Evolutionary conservation across 2,888 invertebrate species (phyloP).

Genomic region (Scaptomyza parva): DNA sequence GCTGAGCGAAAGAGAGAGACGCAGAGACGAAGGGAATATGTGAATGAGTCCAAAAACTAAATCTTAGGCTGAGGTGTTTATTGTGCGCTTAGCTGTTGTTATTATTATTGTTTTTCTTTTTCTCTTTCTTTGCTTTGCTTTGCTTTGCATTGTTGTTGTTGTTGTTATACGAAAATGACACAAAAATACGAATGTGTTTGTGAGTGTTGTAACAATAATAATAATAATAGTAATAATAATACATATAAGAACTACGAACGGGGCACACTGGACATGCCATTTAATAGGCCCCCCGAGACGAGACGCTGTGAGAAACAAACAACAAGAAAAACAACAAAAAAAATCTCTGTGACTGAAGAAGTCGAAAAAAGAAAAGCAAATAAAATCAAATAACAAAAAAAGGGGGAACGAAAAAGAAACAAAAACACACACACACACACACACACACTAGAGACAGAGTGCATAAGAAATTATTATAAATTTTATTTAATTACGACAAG

Average conservation of each 20-base stretch:
- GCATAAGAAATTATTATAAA: constrained; percentile 74
- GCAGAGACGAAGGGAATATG: constrained; percentile 23
- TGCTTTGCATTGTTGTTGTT: constrained; percentile 22
- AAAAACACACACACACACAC: constrained; percentile 15
- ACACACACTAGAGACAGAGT: constrained; percentile 16
- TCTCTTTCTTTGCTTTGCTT: too few relatives aligned
- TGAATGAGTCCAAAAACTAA: constrained; percentile 37
- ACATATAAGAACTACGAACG: constrained; percentile 48
- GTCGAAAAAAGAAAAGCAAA: neutral
- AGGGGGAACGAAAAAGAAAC: constrained; percentile 5
- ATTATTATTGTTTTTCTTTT: constrained; percentile 30
- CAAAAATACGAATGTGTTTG: constrained; percentile 43
- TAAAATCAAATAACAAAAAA: constrained; percentile 28
- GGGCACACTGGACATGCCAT: constrained; percentile 53
- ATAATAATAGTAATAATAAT: constrained; percentile 54
- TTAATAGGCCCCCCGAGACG: constrained; percentile 60
- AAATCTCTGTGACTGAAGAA: constrained; percentile 12
- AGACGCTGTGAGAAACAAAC: constrained; percentile 54
- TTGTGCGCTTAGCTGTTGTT: constrained; percentile 54
- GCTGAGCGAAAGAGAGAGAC: constrained; percentile 42
- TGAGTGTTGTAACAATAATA: constrained; percentile 40
- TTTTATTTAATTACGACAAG: constrained; percentile 75
- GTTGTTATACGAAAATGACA: constrained; percentile 61
- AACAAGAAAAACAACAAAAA: constrained; percentile 19
- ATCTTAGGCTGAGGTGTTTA: constrained; percentile 51